Evolutionary conservation across 2,888 invertebrate genomes (phyloP), one percentile per base, ranked within the genome.

Genomic region (Metopia argyrocephala): DNA sequence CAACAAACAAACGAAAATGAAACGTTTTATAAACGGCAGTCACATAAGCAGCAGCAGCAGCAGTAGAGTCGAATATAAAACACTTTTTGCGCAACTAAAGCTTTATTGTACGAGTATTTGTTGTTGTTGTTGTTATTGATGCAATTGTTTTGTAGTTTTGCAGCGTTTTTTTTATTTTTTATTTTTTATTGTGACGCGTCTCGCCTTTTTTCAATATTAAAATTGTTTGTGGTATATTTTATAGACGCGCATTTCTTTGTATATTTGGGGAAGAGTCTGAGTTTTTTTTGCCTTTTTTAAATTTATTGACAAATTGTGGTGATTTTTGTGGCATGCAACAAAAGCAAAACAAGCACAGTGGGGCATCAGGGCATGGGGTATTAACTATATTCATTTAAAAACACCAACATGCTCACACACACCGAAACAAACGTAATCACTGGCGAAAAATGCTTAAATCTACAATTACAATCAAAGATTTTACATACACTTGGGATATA

Each of bases 231-330:
- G 69, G 74, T 71, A 59, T 61, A 56, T 74, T 66, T 15, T 52
- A 20, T 20, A 54, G 18, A n/a, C 25, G 20, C 21, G 38, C 65
- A 15, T 65, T 6, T 18, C 2, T 21, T 62, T 62, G 38, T 56
- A 25, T 64, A 45, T 25, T n/a, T 38, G 38, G 38, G 38, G 38
- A 3, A 38, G 4, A 38, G 38, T 12, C 38, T 56, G 21, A 20
- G 69, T 76, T 70, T 79, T 48, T 66, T 69, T 61, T 57, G 69
- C 54, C 86, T 85, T 31, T 88, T 86, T 85, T 85, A 84, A 86
- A 87, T 88, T 89, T 89, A 87, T 87, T 89, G 87, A 89, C 89
- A 89, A 87, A 87, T 87, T 87, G 87, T 89, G 89, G 87, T 89
- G 89, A 89, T 89, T 87, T 87, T 86, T 89, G 89, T 88, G 86